phyloP scores from a whole-genome alignment of 2,113 vertebrate genomes.

The Sebastes fasciatus region DNA sequence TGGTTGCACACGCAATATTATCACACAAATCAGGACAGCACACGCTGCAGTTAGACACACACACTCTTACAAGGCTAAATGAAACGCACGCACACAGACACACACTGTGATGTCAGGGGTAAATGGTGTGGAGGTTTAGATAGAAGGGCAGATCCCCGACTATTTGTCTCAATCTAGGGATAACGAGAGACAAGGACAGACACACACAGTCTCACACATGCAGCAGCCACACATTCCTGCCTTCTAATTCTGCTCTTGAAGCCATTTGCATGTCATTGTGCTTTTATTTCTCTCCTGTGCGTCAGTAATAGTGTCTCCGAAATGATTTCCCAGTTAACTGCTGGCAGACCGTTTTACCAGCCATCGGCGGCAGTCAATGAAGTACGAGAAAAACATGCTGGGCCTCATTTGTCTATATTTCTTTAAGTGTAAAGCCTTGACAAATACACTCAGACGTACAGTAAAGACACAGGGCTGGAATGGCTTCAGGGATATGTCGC shows the following conservation, averaged over 20 bases:
- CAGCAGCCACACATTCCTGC: neutral
- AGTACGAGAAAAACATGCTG: slow-evolving; percentile 31
- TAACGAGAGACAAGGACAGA: slow-evolving; percentile 74
- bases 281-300: slow-evolving; percentile 60
- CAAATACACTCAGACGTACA: slow-evolving; percentile 11
- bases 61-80: slow-evolving; percentile 29
- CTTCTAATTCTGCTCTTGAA: slow-evolving; percentile 36
- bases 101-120: slow-evolving; percentile 53
- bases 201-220: neutral
- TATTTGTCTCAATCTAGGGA: slow-evolving; percentile 74
- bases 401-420: slow-evolving; percentile 51
- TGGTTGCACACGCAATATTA: slow-evolving; percentile 14
- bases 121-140: slow-evolving; percentile 64
- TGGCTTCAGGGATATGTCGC: slow-evolving; percentile 30
- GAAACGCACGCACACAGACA: neutral
- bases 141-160: slow-evolving; percentile 65
- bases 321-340: slow-evolving; percentile 52
- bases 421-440: slow-evolving; percentile 42
- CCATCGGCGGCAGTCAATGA: slow-evolving; percentile 45
- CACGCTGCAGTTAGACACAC: slow-evolving; percentile 4
- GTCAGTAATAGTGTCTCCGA: slow-evolving; percentile 41
- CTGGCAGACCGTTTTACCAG: slow-evolving; percentile 16
- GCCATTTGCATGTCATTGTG: slow-evolving; percentile 53
- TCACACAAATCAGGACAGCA: slow-evolving; percentile 34
- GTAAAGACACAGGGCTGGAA: slow-evolving; percentile 4